Percentiles rank a stretch among this genome's conserved stretches.
phyloP scores from a whole-genome alignment of 2,797 vertebrate species.

The Urocyon cinereoargenteus region DNA sequence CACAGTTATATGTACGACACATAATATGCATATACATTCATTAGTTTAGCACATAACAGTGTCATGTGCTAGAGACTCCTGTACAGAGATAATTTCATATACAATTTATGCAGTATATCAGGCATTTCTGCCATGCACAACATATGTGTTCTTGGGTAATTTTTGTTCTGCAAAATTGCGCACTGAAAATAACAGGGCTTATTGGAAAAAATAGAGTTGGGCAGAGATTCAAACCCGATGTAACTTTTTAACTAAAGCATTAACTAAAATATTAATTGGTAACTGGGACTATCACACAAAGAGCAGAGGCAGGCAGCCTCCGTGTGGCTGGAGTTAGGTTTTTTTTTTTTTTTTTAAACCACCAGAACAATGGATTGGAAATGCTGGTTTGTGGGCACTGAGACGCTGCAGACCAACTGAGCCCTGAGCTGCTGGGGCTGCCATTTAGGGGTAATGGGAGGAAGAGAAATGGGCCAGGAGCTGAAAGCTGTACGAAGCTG shows the following conservation, averaged over 20 bases:
- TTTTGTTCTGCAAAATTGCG: constrained; percentile 23
- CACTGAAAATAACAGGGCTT: not conserved
- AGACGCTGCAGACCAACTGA: not conserved
- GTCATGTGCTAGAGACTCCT: not conserved
- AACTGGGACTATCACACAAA: not conserved
- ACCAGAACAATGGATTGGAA: not conserved
- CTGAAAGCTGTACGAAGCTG: not conserved
- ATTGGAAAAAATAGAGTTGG: not conserved
- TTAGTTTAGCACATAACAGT: not conserved
- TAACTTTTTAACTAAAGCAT: not conserved
- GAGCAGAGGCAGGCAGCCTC: not conserved
- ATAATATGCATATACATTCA: not conserved
- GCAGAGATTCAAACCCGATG: not conserved
- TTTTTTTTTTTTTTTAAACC: not conserved
- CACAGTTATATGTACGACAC: not conserved
- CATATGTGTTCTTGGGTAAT: not conserved
- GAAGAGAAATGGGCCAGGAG: not conserved
- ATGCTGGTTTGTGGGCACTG: not conserved
- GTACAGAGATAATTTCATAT: not conserved
- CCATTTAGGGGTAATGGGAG: not conserved
- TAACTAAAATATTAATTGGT: constrained; percentile 47
- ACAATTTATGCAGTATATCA: not conserved
- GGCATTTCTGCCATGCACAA: not conserved
- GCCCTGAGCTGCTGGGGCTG: not conserved
- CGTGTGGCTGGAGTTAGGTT: not conserved